Conservation (phyloP, 2,888 invertebrate species). For the Dynastes maya region DNA sequence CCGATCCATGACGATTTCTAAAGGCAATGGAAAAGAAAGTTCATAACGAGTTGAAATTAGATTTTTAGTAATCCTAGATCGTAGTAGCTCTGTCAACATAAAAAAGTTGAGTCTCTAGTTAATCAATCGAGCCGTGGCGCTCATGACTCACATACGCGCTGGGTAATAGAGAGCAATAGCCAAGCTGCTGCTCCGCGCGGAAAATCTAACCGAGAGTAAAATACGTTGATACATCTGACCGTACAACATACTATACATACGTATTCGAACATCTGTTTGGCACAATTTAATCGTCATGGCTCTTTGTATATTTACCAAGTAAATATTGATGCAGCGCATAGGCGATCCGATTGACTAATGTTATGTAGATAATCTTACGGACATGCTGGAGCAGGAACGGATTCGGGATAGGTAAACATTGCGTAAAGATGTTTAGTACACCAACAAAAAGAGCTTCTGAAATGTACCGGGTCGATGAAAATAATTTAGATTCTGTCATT, state of each 20-base stretch:
- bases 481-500: too few relatives aligned
- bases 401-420: slow-evolving; percentile 12
- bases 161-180: not conserved
- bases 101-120: slow-evolving; percentile 6
- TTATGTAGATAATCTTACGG: slow-evolving; percentile 28
- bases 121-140: slow-evolving; percentile 11
- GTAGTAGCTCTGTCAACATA: not conserved
- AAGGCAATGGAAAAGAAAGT: not conserved
- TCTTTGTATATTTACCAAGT: slow-evolving; percentile 40
- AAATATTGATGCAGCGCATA: slow-evolving; percentile 39
- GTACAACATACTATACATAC: not conserved
- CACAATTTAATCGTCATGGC: slow-evolving; percentile 24
- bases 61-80: slow-evolving; percentile 23
- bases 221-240: not conserved
- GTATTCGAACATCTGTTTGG: slow-evolving; percentile 29
- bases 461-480: not conserved
- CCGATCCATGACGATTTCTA: not conserved
- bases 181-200: not conserved
- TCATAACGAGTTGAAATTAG: slow-evolving; percentile 21
- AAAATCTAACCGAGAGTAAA: not conserved
- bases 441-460: not conserved
- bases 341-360: slow-evolving; percentile 37
- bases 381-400: slow-evolving; percentile 20
- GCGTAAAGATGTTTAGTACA: slow-evolving; percentile 16
- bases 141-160: not conserved